Conservation (phyloP, 2,797 vertebrate genomes). For the Pseudotriccus pelzelni region DNA sequence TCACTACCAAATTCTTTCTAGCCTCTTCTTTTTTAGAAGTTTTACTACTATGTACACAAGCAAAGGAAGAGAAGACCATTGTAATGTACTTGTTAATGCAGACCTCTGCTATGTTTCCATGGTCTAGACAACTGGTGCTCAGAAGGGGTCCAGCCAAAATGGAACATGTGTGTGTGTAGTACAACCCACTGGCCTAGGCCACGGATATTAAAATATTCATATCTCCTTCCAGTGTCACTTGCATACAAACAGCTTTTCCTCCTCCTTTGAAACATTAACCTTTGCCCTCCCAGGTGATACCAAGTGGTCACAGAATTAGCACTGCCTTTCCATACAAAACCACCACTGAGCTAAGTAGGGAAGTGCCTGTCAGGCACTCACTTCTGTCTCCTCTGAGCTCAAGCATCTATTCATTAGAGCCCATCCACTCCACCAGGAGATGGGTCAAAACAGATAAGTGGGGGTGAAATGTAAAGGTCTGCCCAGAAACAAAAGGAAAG, state of each 20-base stretch:
- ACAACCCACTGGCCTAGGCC: slow-evolving; percentile 37
- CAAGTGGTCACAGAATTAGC: background rate
- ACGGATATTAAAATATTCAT: slow-evolving; percentile 37
- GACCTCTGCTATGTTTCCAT: background rate
- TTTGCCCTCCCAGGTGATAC: slow-evolving; percentile 34
- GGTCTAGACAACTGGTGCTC: background rate
- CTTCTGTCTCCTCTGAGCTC: background rate
- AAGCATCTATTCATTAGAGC: background rate
- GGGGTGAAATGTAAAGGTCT: background rate
- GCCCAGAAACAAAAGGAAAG: background rate
- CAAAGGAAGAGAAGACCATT: background rate
- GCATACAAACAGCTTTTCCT: slow-evolving; percentile 34
- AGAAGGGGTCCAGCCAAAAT: slow-evolving; percentile 24
- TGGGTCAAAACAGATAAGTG: background rate
- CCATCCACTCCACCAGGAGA: background rate
- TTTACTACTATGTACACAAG: background rate
- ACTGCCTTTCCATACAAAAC: background rate
- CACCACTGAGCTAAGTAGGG: background rate
- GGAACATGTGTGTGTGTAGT: background rate
- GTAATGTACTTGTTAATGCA: background rate
- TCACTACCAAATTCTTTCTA: background rate
- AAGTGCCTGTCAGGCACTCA: background rate
- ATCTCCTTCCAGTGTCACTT: slow-evolving; percentile 12
- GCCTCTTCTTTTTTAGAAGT: background rate
- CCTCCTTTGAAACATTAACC: slow-evolving; percentile 48